Evolutionary conservation across 2,797 vertebrate genomes (phyloP).

Genomic region (Rhinatrema bivittatum): DNA sequence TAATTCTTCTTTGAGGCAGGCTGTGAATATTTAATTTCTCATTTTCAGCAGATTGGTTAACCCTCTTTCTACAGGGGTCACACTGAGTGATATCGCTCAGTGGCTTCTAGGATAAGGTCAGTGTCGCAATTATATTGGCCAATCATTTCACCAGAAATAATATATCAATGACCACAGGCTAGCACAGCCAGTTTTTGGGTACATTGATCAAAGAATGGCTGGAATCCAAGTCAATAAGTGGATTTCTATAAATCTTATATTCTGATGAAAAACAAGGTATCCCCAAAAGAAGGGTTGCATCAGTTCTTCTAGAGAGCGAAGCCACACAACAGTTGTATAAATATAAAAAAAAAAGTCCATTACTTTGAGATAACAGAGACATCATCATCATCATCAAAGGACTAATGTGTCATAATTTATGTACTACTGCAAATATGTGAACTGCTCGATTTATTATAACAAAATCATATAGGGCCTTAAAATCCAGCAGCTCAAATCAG

Average conservation of each 20-base stretch:
- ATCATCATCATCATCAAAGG: neutral
- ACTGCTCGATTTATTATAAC: too few species aligned
- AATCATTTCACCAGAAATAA: conserved; percentile 7
- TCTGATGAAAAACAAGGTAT: neutral
- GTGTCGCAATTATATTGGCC: neutral
- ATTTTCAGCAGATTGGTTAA: neutral
- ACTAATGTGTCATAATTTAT: neutral
- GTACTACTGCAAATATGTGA: too few species aligned
- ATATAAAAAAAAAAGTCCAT: too few species aligned
- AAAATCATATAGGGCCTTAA: too few species aligned
- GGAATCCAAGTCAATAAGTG: neutral
- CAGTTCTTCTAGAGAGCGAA: conserved; percentile 3
- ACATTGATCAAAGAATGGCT: neutral
- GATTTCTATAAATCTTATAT: conserved; percentile 13
- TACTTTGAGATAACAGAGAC: neutral
- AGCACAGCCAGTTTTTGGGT: neutral
- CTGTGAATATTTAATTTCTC: neutral
- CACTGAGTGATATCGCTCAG: conserved; percentile 1
- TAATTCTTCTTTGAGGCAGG: neutral
- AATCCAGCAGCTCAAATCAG: too few species aligned
- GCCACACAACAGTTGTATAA: too few species aligned
- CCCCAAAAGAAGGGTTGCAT: conserved; percentile 4
- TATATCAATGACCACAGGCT: neutral
- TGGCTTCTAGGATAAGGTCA: neutral
- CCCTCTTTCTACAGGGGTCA: conserved; percentile 8